Evolutionary conservation across 2,113 vertebrate species (phyloP).

Genomic region (Elachura formosa): DNA sequence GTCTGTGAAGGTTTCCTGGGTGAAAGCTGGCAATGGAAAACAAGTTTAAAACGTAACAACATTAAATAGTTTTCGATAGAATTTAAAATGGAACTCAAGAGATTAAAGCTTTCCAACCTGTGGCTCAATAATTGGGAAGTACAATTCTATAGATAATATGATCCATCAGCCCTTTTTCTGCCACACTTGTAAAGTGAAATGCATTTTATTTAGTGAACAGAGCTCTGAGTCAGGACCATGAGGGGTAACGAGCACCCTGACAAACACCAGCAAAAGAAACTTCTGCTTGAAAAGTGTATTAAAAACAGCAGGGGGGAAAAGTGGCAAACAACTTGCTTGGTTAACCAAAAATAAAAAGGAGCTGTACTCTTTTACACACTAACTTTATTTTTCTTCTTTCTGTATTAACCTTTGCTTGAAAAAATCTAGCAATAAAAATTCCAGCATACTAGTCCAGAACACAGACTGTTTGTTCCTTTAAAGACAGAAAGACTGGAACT

Average conservation of each 20-base stretch:
- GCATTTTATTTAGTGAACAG: background rate
- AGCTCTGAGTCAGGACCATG: background rate
- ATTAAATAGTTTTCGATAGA: background rate
- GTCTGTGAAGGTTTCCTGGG: background rate
- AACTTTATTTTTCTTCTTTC: background rate
- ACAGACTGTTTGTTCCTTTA: background rate
- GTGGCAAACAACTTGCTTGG: background rate
- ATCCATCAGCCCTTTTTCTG: background rate
- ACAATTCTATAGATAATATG: fast-evolving
- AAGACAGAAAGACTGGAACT: background rate
- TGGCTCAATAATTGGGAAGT: background rate
- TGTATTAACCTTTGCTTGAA: background rate
- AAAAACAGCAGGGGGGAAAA: background rate
- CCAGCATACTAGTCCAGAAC: background rate
- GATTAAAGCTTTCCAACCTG: background rate
- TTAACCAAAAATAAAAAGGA: background rate
- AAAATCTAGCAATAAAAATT: background rate
- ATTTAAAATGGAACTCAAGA: background rate
- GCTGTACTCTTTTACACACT: background rate
- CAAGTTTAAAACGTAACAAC: background rate
- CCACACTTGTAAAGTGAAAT: background rate
- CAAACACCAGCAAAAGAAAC: background rate
- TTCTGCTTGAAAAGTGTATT: background rate
- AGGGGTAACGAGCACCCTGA: background rate
- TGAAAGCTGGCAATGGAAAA: background rate